Evolutionary conservation across 2,888 invertebrate species (phyloP), one percentile per base, ranked within the genome.

Genomic region (Thereva unica): DNA sequence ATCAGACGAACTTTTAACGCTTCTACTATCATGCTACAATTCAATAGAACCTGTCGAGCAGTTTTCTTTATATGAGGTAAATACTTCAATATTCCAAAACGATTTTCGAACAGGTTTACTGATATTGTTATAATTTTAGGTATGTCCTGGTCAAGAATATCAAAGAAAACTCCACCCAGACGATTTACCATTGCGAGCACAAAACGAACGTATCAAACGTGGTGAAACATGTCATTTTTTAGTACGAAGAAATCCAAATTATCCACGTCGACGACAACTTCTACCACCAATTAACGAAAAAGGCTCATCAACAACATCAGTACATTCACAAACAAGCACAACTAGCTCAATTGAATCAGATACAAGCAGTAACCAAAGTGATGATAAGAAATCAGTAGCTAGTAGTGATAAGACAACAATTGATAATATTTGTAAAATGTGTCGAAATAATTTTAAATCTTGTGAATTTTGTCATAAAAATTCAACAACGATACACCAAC

Each of bases 81-180:
- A 84, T 77, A 77, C 10, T n/a, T 7, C 5, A 9, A 9, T 45
- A 10, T 45, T 42, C 9, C 4, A 4, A 42, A 44, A 9, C 42
- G 42, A 9, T 8, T 42, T 23, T 2, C 23, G 23, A 23, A 23
- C 2, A 23, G 23, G 1, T 23, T 23, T 23, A 23, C 23, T 23
- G 2, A 23, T 23, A 42, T 52, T 64, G 50, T 44, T 9, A 45
- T 44, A 63, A 71, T 78, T 80, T 6, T 78, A 86, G 86, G 86
- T 87, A 37, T 88, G 88, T 74, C 87, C 89, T 70, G 89, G 89
- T 5, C 91, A 92, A 79, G 92, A 93, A 79, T 92, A 92, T 81
- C 93, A 94, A 80, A 86, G 94, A 67, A 93, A 93, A 82, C 82
- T 94, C 44, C 93, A 94, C 79, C 91, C 92, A 0, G 93, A 93